A percentile compares a stretch with the other conserved stretches of the same genome.
phyloP scores from a whole-genome alignment of 2,888 invertebrate genomes.

The Hyalella azteca region DNA sequence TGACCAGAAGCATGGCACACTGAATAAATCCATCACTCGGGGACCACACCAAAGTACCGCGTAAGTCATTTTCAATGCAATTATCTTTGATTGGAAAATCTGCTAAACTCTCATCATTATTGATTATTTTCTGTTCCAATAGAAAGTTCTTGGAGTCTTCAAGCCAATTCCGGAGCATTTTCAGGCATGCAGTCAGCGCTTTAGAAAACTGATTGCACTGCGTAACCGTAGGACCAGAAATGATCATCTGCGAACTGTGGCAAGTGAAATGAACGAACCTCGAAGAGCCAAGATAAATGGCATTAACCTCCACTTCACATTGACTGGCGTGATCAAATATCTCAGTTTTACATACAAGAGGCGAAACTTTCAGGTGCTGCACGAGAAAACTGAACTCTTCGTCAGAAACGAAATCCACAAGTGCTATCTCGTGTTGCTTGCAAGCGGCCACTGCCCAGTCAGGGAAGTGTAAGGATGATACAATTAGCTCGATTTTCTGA shows the following conservation, averaged over 20 bases:
- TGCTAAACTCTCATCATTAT: not conserved
- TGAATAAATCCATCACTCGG: slow-evolving; percentile 23
- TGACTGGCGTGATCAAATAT: not conserved
- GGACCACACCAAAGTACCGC: not conserved
- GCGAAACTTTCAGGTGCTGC: not conserved
- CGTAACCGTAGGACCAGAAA: not conserved
- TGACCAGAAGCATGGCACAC: not conserved
- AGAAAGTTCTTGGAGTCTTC: not conserved
- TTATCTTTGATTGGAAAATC: not conserved
- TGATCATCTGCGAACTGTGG: not conserved
- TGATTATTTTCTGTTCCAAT: not conserved
- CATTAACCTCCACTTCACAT: not conserved
- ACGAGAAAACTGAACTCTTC: not conserved
- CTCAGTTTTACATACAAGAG: not conserved
- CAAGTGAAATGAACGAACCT: not conserved
- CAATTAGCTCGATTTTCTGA: not conserved
- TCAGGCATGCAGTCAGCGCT: not conserved
- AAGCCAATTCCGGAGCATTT: not conserved
- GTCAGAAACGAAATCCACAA: not conserved
- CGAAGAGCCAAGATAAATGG: not conserved
- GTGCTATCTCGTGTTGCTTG: not conserved
- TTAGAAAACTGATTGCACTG: slow-evolving; percentile 12
- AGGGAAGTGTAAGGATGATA: not conserved
- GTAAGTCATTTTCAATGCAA: not conserved
- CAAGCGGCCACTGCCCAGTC: not conserved